phyloP scores from a whole-genome alignment of 2,797 vertebrate species.

The Pangasius mekongensis region DNA sequence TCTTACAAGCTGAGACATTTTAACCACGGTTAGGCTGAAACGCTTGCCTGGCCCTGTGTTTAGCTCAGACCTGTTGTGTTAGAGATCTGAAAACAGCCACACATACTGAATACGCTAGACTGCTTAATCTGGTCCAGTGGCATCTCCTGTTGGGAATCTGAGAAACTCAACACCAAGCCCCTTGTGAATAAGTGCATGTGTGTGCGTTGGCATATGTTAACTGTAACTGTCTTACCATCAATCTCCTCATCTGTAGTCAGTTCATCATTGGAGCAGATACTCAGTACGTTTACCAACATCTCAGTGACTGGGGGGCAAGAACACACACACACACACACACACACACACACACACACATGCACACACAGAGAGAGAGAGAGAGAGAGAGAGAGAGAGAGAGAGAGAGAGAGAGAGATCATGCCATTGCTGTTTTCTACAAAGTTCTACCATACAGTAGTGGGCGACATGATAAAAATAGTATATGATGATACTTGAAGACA shows the following conservation, averaged over 20 bases:
- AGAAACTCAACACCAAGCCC: not conserved
- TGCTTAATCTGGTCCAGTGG: not conserved
- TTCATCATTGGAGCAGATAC: slow-evolving; percentile 84
- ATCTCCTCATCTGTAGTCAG: slow-evolving; percentile 81
- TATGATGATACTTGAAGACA: not conserved
- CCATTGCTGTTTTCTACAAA: not conserved
- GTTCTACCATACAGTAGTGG: not conserved
- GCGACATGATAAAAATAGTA: not conserved
- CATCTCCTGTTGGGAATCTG: not conserved
- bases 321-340: not conserved
- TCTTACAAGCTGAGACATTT: not conserved
- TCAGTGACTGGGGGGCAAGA: slow-evolving; percentile 73
- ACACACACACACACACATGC: not conserved
- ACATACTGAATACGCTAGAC: not conserved
- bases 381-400: not conserved
- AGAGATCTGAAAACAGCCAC: slow-evolving; percentile 8
- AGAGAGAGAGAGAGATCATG: not conserved
- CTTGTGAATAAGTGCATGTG: not conserved
- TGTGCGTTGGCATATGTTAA: not conserved
- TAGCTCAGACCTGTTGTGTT: not conserved
- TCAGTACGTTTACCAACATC: slow-evolving; percentile 83
- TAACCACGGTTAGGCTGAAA: not conserved
- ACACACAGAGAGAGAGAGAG: not conserved
- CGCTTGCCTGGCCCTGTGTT: not conserved
- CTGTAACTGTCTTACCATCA: slow-evolving; percentile 73